Base-by-base conservation (phyloP, 2,113 vertebrate species). In the Ictalurus furcatus region DNA sequence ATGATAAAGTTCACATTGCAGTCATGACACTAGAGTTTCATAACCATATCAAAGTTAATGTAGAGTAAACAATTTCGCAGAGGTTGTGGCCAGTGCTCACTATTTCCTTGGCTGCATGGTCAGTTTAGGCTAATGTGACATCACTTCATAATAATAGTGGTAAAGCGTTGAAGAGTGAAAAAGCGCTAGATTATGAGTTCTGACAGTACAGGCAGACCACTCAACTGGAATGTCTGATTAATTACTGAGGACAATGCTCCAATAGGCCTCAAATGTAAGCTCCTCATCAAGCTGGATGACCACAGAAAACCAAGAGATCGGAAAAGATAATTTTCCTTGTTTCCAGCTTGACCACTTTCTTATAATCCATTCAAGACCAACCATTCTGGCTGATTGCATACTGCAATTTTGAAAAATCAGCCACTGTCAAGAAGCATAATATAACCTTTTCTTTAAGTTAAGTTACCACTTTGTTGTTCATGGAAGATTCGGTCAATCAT, bases 331-430 rank as follows among this genome's bases (percentile, higher is more conserved):
- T 80, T 86, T 90, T 90, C 69, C 76, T 76, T 86, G 71, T 88
- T 85, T 89, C 85, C 87, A 91, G 61, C 89, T 85, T 52, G 63
- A 79, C 82, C 79, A 90, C 89, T 87, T 85, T 76, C 87, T 88
- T 89, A 89, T 84, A 88, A 83, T 48, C 86, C 21, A 78, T 89
- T 73, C 63, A 85, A 80, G 76, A 86, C 81, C 85, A 88, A 89
- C 88, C 89, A 82, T 85, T 88, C 52, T 59, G 88, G 90, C 86
- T 94, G 95, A 95, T 94, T 94, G 91, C 92, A 91, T 69, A 25
- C 86, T 89, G 90, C 86, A 85, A 92, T 94, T 94, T 90, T 84
- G 87, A 76, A 88, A 90, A 90, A 90, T 94, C 92, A 93, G 78
- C 84, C 85, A 2, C 90, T 91, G 93, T 93, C 92, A 95, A 92